Conservation (phyloP, 2,113 vertebrate species). For the Leptobrachium leishanense region DNA sequence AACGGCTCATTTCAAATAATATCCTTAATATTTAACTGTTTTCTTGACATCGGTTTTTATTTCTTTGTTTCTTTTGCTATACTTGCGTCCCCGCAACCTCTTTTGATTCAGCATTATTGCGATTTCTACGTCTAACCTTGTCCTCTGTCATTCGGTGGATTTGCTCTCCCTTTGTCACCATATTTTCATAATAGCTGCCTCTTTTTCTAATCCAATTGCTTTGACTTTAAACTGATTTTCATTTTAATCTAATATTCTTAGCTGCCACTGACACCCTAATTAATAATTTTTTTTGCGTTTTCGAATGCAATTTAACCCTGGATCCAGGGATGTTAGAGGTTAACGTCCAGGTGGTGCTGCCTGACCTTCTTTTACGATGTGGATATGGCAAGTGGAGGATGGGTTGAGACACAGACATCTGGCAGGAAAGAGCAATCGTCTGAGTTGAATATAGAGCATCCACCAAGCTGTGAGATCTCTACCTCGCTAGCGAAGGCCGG, state of each 20-base stretch:
- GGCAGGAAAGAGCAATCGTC: background rate
- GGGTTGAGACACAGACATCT: constrained; percentile 36
- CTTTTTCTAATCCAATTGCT: background rate
- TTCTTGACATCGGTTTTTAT: background rate
- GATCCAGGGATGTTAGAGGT: constrained; percentile 25
- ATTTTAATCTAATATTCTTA: constrained; percentile 29
- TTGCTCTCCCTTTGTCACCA: background rate
- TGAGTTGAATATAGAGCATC: background rate
- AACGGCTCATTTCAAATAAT: too few species aligned
- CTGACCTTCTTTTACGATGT: constrained; percentile 40
- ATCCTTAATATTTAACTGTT: too few species aligned
- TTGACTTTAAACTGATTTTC: constrained; percentile 1
- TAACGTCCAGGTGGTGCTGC: constrained; percentile 44
- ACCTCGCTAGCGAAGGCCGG: background rate
- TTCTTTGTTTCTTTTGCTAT: background rate
- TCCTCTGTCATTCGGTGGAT: background rate
- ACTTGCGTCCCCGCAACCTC: background rate
- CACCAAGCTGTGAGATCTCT: constrained; percentile 16
- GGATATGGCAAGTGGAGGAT: constrained; percentile 39
- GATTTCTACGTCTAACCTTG: constrained; percentile 4
- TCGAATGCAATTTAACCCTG: background rate
- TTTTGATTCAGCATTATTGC: background rate
- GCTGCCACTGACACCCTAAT: constrained; percentile 1
- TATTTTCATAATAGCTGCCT: background rate
- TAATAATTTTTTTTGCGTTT: background rate